Base-by-base conservation (phyloP, 2,888 invertebrate genomes). In the Cheilosia variabilis region DNA sequence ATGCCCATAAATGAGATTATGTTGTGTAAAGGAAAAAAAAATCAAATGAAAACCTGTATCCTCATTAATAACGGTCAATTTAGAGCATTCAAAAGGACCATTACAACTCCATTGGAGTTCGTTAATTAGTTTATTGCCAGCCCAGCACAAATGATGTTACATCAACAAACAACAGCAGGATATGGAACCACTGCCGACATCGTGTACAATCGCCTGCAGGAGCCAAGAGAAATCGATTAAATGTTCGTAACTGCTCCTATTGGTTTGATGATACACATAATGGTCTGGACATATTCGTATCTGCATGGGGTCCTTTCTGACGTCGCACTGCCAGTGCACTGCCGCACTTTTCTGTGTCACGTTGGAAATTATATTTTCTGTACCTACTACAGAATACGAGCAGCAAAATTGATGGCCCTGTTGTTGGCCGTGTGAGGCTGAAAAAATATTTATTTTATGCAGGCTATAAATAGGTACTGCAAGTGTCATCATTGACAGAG, bases 41-140 rank as follows among this genome's bases (percentile, higher is more conserved):
- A 45, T 62, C 53, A 55, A 73, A 73, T 63, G n/a, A 63, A 63
- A 22, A 17, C 4, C 7, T 37, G 55, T 37, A 66, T 68, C 43
- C 50, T 43, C 68, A 76, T 76, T 65, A 76, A 76, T 52, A 68
- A 76, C 66, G 68, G 58, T 60, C 68, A 66, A 66, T 58, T 58
- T 58, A 66, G 57, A 58, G 52, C 66, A 52, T 65, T 60, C 76
- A 53, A 76, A 68, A 43, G 66, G 47, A 53, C 58, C 76, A 43
- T 60, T 60, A 66, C 53, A 41, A 34, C 66, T 68, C 43, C 58
- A 68, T 53, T 76, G 60, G 31, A 60, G 66, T 66, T 66, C 31
- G 50, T 66, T 76, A 76, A 76, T 76, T 76, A 76, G 66, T 68
- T 76, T 76, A 66, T 76, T 52, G 60, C 76, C 76, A 68, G 52